These are phyloP conservation scores for Riparia riparia DNA, from an alignment of 2,113 vertebrate genomes.

Conservation along the genomic window DNA sequence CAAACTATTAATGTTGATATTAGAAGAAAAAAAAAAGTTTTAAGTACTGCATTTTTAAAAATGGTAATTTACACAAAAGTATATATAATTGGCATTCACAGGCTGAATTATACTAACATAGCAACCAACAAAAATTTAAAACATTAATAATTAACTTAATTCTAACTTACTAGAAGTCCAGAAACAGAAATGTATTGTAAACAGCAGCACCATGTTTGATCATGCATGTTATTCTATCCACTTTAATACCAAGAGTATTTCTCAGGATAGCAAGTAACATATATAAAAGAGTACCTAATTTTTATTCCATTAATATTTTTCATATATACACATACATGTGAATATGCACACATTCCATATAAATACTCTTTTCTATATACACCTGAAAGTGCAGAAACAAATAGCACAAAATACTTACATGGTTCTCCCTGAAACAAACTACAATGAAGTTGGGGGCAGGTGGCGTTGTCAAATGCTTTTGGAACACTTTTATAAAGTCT, in stretches of 20 bases:
- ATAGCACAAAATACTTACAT: conserved; percentile 50
- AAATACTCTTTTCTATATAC: neutral
- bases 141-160: conserved; percentile 2
- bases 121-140: conserved; percentile 28
- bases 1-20: neutral
- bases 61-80: neutral
- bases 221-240: conserved; percentile 54
- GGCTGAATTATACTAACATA: neutral
- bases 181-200: conserved; percentile 62
- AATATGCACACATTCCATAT: neutral
- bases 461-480: neutral
- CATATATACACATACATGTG: neutral
- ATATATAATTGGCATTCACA: neutral
- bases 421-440: conserved; percentile 28
- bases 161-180: conserved; percentile 26
- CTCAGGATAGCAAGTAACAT: neutral
- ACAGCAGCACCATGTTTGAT: conserved; percentile 70
- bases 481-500: neutral
- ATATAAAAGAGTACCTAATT: neutral
- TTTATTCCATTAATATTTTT: neutral
- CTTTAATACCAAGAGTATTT: conserved; percentile 67
- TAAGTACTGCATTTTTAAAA: neutral
- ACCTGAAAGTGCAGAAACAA: conserved; percentile 56
- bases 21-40: neutral
- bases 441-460: accelerated